Percentiles rank a stretch among this genome's conserved stretches.
Evolutionary conservation across 2,888 invertebrate species (phyloP).

Genomic region (Nasonia oneida): DNA sequence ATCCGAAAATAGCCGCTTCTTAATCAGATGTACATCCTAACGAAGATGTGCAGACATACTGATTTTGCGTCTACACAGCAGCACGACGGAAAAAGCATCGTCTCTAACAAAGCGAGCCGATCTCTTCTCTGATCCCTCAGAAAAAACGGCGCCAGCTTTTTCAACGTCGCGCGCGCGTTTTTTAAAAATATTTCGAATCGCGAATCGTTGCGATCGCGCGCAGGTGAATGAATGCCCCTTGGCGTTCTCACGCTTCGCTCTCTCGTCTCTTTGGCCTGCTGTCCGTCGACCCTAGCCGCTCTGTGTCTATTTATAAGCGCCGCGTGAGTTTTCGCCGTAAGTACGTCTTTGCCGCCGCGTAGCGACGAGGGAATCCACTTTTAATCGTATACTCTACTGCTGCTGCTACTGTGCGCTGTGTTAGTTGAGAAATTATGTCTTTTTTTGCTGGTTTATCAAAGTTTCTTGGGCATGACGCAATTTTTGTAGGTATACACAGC

Average conservation of each 20-base stretch:
- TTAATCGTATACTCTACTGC: conserved; percentile 15
- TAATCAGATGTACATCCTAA: not conserved
- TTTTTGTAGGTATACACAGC: not conserved
- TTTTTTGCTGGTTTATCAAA: no score
- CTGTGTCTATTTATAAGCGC: conserved; percentile 74
- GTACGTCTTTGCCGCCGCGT: conserved; percentile 8
- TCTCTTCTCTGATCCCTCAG: not conserved
- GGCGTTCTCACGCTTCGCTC: conserved; percentile 67
- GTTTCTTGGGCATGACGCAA: not conserved
- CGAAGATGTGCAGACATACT: not conserved
- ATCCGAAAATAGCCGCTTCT: not conserved
- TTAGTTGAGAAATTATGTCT: no score
- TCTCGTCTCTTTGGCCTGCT: conserved; percentile 72
- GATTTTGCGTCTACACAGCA: not conserved
- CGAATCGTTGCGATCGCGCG: conserved; percentile 47
- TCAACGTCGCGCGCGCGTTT: not conserved
- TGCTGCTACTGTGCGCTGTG: not conserved
- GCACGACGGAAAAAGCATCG: not conserved
- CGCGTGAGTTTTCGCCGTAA: conserved; percentile 58
- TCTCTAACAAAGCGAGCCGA: not conserved
- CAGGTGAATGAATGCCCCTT: conserved; percentile 70
- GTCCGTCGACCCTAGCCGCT: conserved; percentile 75
- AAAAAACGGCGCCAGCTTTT: not conserved
- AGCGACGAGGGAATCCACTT: conserved; percentile 32
- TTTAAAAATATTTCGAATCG: conserved; percentile 38